Evolutionary conservation across 1,140 invertebrate species (phyloP).

Genomic region (Aphelenchoides avenae): DNA sequence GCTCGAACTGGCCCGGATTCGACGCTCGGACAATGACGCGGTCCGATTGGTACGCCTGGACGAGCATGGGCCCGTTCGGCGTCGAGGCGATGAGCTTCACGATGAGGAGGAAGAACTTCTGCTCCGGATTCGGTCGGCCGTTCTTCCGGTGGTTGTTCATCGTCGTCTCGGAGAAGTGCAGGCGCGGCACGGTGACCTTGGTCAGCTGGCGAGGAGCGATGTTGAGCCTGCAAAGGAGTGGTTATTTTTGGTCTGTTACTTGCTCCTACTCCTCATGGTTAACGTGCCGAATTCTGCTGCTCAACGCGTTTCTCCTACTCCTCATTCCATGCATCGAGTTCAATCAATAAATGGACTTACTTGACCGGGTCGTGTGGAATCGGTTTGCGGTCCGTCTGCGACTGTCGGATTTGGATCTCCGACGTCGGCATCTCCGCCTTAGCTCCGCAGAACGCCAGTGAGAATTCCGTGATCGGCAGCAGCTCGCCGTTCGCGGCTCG

Average conservation of each 20-base stretch:
- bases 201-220: conserved; percentile 64
- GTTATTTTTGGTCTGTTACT: background rate
- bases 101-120: conserved; percentile 85
- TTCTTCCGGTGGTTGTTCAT: conserved; percentile 99
- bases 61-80: conserved; percentile 60
- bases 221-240: conserved; percentile 68
- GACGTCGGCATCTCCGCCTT: conserved; percentile 90
- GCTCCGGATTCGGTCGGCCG: conserved; percentile 89
- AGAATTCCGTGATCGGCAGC: conserved; percentile 75
- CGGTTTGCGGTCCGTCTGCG: conserved; percentile 92
- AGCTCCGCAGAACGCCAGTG: conserved; percentile 93
- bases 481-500: conserved; percentile 31
- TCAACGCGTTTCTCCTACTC: background rate
- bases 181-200: conserved; percentile 80
- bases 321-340: background rate
- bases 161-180: conserved; percentile 97
- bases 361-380: conserved; percentile 84
- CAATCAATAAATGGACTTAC: conserved; percentile 11
- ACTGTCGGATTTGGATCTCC: conserved; percentile 90
- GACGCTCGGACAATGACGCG: conserved; percentile 94
- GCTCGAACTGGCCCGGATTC: conserved; percentile 94
- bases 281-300: background rate
- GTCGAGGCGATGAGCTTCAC: conserved; percentile 80
- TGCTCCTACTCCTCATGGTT: background rate
- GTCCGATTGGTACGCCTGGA: conserved; percentile 80